These are phyloP conservation scores for Gymnodraco acuticeps DNA, from an alignment of 2,797 vertebrate species.

Conservation along the genomic window DNA sequence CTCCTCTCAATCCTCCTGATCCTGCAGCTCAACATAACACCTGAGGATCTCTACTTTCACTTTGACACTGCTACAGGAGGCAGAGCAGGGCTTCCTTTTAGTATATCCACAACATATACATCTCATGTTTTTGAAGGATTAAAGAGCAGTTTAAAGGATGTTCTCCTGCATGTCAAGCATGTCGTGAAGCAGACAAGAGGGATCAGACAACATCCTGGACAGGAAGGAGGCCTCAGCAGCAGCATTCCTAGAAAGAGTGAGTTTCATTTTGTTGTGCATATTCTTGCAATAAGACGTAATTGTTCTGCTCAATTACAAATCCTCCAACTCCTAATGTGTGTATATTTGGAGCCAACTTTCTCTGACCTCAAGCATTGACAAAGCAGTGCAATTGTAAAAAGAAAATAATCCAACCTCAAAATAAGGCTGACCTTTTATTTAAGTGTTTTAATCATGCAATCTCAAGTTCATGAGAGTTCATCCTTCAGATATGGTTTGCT, in stretches of 20 bases:
- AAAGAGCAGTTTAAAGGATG: neutral
- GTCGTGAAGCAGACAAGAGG: slow-evolving; percentile 14
- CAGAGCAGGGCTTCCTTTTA: neutral
- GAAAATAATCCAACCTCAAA: neutral
- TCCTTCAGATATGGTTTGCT: neutral
- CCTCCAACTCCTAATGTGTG: neutral
- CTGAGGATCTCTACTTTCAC: slow-evolving; percentile 61
- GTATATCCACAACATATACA: neutral
- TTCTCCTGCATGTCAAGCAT: neutral
- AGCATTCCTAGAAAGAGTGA: slow-evolving; percentile 38
- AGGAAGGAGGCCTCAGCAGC: slow-evolving; percentile 13
- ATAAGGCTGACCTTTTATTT: neutral
- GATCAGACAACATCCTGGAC: neutral
- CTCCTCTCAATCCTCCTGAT: slow-evolving; percentile 75
- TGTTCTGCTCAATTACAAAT: neutral
- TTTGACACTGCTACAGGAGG: slow-evolving; percentile 16
- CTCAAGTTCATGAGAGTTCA: neutral
- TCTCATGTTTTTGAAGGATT: neutral
- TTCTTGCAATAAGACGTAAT: neutral
- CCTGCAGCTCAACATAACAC: slow-evolving; percentile 64
- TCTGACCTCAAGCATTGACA: neutral
- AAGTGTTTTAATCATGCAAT: neutral
- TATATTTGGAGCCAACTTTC: neutral
- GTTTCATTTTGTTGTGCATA: slow-evolving; percentile 13
- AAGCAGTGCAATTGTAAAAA: neutral